Evolutionary conservation across 2,797 vertebrate genomes (phyloP), one percentile per base, ranked within the genome.

Genomic region (Labroides dimidiatus): DNA sequence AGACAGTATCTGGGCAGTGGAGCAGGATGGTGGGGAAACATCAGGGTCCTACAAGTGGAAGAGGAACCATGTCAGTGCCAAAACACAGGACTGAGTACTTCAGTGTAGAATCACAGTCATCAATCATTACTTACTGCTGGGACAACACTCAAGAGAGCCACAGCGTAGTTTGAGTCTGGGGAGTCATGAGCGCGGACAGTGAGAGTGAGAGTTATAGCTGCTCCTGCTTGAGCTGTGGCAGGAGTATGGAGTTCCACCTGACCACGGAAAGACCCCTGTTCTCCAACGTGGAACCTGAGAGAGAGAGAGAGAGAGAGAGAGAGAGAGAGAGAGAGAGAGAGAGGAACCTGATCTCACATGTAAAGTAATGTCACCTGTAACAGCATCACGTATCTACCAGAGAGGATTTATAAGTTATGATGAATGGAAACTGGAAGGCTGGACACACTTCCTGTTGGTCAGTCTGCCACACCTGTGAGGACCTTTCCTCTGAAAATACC

Each of bases 231-330:
- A 11, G 93, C 92, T 4, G 81, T 82, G 4, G 79, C 72, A 0
- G 95, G 93, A 13, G 93, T 89, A 48, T 84, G 80, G 64, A 96
- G 63, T 70, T 89, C 84, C 65, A 96, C 89, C 73, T 89, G 77
- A 3, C 85, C 87, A 20, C 62, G 91, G 50, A 91, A 79, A 1
- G 93, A 91, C 41, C 84, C 91, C 10, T 81, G 89, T 30, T 80
- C 78, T 11, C 13, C 60, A 19, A 94, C 84, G 47, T 62, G 75
- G 33, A 94, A 84, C 12, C 86, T 93, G 55, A 56, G 9, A 9
- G 47, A 76, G 10, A 76, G 30, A 76, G 10, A 76, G 30, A 76
- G 10, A 76, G 30, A 76, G 10, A 76, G 30, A 76, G 10, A 76
- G 30, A 76, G 10, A 76, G 30, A 76, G 10, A 76, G 30, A 76